Base-by-base conservation (phyloP, 37 sponge, comb jelly and placozoan genomes). In the Aphrocallistes beatrix region DNA sequence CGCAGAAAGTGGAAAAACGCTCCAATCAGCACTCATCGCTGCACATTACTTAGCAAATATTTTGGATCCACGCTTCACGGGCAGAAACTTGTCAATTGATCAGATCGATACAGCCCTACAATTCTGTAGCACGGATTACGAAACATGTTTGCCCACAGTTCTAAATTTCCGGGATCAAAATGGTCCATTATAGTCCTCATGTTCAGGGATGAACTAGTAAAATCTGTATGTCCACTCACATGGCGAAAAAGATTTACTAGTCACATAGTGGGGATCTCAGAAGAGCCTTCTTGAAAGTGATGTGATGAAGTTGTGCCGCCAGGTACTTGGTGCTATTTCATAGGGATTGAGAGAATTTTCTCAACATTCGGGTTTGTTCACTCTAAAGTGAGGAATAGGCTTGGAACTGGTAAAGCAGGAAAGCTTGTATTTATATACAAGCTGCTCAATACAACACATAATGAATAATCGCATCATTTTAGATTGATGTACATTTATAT, bases 241-340 rank as follows among this genome's bases (percentile, higher is more conserved):
- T n/a, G n/a, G n/a, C n/a, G n/a, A n/a, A n/a, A n/a, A n/a, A n/a
- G n/a, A n/a, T n/a, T n/a, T n/a, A n/a, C n/a, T n/a, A n/a, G n/a
- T n/a, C n/a, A n/a, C n/a, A 60, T 60, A 13, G 75, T 60, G 75
- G 75, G 75, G n/a, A 60, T 60, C 75, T 60, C 75, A 60, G 75
- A 60, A 28, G 32, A 60, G 75, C 34, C 75, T 25, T 60, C 75
- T 28, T 28, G 34, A 21, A 32, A 60, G 34, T 60, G 34, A 21
- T 13, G 34, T 60, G 75, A 60, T 60, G 17, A 60, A 21, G 34
- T 28, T 60, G 25, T 60, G 75, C n/a, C 34, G 75, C 75, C 75
- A 60, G 45, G 45, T 42, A 42, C 45, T 42, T 42, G 45, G 45
- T 13, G 45, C 45, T 42, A 42, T 16, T 42, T 16, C 45, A 42